Percentiles rank a stretch among this genome's conserved stretches.
These are phyloP conservation scores for Salticus scenicus DNA, from an alignment of 2,888 invertebrate species.

Conservation along the genomic window DNA sequence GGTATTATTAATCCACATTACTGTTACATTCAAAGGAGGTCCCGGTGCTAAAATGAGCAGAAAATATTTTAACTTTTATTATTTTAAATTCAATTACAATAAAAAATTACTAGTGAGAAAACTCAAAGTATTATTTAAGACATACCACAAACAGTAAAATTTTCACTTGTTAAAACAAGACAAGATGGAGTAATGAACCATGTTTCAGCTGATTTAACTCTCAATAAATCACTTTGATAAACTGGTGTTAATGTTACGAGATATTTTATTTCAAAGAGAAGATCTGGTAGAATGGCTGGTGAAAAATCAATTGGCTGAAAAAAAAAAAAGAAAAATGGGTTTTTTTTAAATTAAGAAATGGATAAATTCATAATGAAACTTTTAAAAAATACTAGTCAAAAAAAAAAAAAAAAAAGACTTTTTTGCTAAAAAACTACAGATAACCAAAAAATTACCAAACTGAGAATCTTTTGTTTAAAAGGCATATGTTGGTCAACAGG, in stretches of 20 bases:
- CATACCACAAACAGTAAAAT: conserved; percentile 12
- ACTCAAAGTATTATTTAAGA: not conserved
- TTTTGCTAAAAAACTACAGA: not conserved
- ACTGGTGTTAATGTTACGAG: conserved; percentile 3
- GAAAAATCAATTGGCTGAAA: conserved; percentile 31
- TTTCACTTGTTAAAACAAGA: conserved; percentile 28
- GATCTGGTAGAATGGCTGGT: conserved; percentile 3
- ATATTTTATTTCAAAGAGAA: conserved; percentile 46
- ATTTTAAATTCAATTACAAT: not conserved
- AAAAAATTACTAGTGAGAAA: not conserved
- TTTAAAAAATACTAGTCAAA: too few species aligned
- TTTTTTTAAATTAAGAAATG: not conserved
- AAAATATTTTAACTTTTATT: not conserved
- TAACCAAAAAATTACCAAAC: conserved; percentile 34
- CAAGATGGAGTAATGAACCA: conserved; percentile 53
- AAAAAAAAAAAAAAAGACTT: conserved; percentile 6
- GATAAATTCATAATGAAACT: too few species aligned
- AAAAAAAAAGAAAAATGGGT: not conserved
- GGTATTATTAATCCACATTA: not conserved
- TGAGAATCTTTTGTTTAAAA: conserved; percentile 17
- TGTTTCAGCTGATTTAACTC: conserved; percentile 1
- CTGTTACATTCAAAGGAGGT: conserved; percentile 31
- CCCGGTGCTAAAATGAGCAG: conserved; percentile 45
- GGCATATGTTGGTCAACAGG: not conserved
- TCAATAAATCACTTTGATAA: not conserved